These are phyloP conservation scores for Steinernema hermaphroditum DNA, from an alignment of 2,888 invertebrate species.

Conservation along the genomic window DNA sequence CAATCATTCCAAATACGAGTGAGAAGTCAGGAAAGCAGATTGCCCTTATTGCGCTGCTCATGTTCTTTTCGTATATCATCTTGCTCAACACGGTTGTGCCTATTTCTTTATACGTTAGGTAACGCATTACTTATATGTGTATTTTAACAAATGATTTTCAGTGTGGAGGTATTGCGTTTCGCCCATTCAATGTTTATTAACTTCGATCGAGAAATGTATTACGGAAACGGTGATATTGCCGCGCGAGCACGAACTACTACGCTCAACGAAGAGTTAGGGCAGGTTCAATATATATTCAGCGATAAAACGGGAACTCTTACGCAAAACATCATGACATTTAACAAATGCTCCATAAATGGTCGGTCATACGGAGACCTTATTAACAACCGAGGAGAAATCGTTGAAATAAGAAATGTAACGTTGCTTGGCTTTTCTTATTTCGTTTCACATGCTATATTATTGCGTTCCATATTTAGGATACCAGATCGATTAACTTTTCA, in stretches of 20 bases:
- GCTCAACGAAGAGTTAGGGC: slow-evolving; percentile 80
- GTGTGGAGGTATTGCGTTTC: slow-evolving; percentile 88
- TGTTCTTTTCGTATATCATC: slow-evolving; percentile 98
- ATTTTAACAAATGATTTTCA: slow-evolving; percentile 64
- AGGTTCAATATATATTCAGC: slow-evolving; percentile 95
- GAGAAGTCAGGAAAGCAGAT: slow-evolving; percentile 52
- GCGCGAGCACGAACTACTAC: slow-evolving; percentile 88
- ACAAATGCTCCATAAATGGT: slow-evolving; percentile 94
- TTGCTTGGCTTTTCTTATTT: no score
- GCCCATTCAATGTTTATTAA: slow-evolving; percentile 97
- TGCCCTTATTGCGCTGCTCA: slow-evolving; percentile 86
- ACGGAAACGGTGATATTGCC: slow-evolving; percentile 68
- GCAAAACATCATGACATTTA: slow-evolving; percentile 99
- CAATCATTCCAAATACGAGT: slow-evolving; percentile 34
- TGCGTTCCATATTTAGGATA: slow-evolving; percentile 46
- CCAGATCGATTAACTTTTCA: slow-evolving; percentile 77
- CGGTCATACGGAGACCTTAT: slow-evolving; percentile 83
- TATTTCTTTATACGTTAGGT: slow-evolving; percentile 97
- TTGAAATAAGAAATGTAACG: slow-evolving; percentile 58
- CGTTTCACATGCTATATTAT: no score
- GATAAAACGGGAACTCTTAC: slow-evolving; percentile 99
- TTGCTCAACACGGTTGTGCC: slow-evolving; percentile 99
- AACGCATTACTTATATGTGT: no score
- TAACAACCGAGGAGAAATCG: slow-evolving; percentile 55
- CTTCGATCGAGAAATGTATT: slow-evolving; percentile 98